phyloP scores from a whole-genome alignment of 2,113 vertebrate genomes.

The Rhombomys opimus region DNA sequence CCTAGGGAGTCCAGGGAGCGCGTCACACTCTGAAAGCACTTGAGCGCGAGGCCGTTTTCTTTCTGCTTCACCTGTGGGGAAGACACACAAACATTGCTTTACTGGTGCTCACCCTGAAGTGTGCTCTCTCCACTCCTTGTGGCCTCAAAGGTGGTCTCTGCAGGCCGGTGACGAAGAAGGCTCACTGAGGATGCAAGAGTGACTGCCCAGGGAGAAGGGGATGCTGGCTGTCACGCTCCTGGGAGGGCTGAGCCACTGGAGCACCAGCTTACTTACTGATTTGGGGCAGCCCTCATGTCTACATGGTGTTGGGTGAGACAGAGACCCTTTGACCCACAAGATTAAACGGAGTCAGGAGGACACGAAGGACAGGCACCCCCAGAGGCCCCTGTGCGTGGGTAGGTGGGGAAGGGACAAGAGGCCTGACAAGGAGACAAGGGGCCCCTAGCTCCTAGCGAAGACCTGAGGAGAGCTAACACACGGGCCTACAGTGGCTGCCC shows the following conservation, averaged over 20 bases:
- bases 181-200: neutral
- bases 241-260: neutral
- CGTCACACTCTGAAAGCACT: slow-evolving; percentile 93
- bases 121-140: slow-evolving; percentile 57
- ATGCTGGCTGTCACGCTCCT: no score
- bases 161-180: rapidly evolving
- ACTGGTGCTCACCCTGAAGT: neutral
- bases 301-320: rapidly evolving
- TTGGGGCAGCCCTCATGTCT: neutral
- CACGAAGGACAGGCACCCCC: rapidly evolving
- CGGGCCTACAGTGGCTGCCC: neutral
- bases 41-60: slow-evolving; percentile 95
- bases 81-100: neutral
- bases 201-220: neutral
- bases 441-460: no score
- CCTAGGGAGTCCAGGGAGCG: slow-evolving; percentile 91
- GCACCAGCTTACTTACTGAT: neutral
- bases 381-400: rapidly evolving
- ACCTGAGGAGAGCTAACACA: no score
- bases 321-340: rapidly evolving
- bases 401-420: neutral
- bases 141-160: neutral
- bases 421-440: no score
- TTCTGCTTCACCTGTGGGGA: slow-evolving; percentile 94
- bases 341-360: neutral